Base-by-base conservation (phyloP, 2,888 invertebrate genomes). In the Trimorus sp. region DNA sequence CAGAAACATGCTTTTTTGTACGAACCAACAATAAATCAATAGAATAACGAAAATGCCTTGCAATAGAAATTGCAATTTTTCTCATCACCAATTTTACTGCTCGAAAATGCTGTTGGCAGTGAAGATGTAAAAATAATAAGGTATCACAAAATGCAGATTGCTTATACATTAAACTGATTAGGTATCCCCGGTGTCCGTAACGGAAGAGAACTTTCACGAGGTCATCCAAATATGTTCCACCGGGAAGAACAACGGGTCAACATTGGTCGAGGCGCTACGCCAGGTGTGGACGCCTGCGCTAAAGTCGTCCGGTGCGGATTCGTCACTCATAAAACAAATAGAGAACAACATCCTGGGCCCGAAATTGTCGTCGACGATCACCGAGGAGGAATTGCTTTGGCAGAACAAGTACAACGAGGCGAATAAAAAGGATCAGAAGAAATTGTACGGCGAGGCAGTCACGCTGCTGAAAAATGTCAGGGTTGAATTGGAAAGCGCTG, bases 231-330 rank as follows among this genome's bases (percentile, higher is more conserved):
- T 91, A 7, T 86, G 87, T 6, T 90, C 91, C 4, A 90, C 88
- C 9, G 89, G 89, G 0, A 86, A 85, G 53, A 86, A 86, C n/a
- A 86, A 88, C 48, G 85, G 88, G n/a, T 85, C 86, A 7, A 83
- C 88, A 0, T 78, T 91, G 42, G 84, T 91, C 54, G 91, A 90
- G 56, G 88, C 89, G 0, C 85, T 91, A 3, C 90, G 90, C 3
- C 91, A 91, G 76, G 91, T 91, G 38, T 91, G 91, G 91, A 86
- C 84, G 0, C 91, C 91, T 37, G 88, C 89, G 0, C 79, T 91
- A 4, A 85, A 87, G 42, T 87, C 86, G 0, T 87, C 88, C 3
- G 90, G 90, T 7, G 69, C 90, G 0, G 87, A 86, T 60, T 71
- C 89, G 0, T 84, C 86, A 4, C 86, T 85, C 8, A 71, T 91